phyloP scores from a whole-genome alignment of 2,113 vertebrate genomes.

The Scopus umbretta region DNA sequence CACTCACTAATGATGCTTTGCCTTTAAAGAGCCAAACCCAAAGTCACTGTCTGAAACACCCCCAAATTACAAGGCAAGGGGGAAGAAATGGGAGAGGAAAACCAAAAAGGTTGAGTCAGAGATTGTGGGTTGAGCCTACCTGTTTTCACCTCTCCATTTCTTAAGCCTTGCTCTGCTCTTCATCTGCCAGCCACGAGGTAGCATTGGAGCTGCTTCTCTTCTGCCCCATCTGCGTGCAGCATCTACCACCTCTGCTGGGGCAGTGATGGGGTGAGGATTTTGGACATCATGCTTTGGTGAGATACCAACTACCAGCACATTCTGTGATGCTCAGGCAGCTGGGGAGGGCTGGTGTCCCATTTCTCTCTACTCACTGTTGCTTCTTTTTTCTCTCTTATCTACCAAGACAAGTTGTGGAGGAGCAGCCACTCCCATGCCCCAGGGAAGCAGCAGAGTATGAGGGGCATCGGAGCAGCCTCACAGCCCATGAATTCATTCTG shows the following conservation, averaged over 20 bases:
- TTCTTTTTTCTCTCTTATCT: neutral
- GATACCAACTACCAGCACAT: rapidly evolving
- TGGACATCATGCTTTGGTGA: rapidly evolving
- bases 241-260: neutral
- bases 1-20: rapidly evolving
- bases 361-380: neutral
- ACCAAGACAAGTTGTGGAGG: neutral
- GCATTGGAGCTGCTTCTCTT: neutral
- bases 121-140: neutral
- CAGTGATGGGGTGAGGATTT: neutral
- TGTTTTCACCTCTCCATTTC: rapidly evolving
- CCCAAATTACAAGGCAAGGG: rapidly evolving
- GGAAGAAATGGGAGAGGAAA: neutral
- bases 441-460: neutral
- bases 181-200: neutral
- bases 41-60: neutral
- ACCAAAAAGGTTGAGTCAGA: neutral
- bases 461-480: neutral
- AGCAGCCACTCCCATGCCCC: neutral
- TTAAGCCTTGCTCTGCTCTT: neutral
- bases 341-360: rapidly evolving
- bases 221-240: rapidly evolving
- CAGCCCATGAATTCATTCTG: neutral
- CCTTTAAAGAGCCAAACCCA: neutral
- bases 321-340: rapidly evolving